Conservation (phyloP, 2,888 invertebrate species). For the Latrodectus hesperus region DNA sequence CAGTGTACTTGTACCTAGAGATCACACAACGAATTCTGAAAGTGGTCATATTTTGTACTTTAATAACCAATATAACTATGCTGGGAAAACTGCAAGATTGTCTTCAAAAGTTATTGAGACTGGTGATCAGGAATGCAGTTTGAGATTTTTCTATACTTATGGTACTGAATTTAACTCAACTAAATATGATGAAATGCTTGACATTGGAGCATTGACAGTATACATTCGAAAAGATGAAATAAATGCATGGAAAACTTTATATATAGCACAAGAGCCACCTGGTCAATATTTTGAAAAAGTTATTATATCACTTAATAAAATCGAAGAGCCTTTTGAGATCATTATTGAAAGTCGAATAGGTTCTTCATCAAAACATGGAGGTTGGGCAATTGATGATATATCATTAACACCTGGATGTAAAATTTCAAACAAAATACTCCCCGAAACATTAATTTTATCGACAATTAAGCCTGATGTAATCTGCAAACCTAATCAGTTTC, state of each 20-base stretch:
- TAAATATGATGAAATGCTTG: slow-evolving; percentile 48
- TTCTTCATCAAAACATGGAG: slow-evolving; percentile 10
- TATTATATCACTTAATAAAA: slow-evolving; percentile 34
- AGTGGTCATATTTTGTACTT: slow-evolving; percentile 58
- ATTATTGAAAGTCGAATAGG: slow-evolving; percentile 62
- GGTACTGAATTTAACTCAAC: slow-evolving; percentile 41
- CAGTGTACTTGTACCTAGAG: slow-evolving; percentile 20
- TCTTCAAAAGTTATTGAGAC: slow-evolving; percentile 55
- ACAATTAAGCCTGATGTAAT: slow-evolving; percentile 29
- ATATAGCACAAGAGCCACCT: slow-evolving; percentile 25
- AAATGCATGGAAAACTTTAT: slow-evolving; percentile 39
- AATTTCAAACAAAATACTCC: slow-evolving; percentile 42
- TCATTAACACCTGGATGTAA: slow-evolving; percentile 67
- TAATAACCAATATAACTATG: background rate
- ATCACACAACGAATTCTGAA: slow-evolving; percentile 64
- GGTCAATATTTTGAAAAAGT: slow-evolving; percentile 68
- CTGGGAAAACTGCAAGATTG: slow-evolving; percentile 37
- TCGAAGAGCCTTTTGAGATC: slow-evolving; percentile 63
- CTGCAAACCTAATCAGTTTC: slow-evolving; percentile 40
- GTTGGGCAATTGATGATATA: slow-evolving; percentile 70
- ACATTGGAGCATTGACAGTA: slow-evolving; percentile 50
- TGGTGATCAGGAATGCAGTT: slow-evolving; percentile 41
- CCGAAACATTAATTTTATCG: slow-evolving; percentile 26
- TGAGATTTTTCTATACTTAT: slow-evolving; percentile 67
- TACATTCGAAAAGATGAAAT: slow-evolving; percentile 53